Evolutionary conservation across 2,888 invertebrate species (phyloP), one percentile per base, ranked within the genome.

Genomic region (Drosophila ustulata): DNA sequence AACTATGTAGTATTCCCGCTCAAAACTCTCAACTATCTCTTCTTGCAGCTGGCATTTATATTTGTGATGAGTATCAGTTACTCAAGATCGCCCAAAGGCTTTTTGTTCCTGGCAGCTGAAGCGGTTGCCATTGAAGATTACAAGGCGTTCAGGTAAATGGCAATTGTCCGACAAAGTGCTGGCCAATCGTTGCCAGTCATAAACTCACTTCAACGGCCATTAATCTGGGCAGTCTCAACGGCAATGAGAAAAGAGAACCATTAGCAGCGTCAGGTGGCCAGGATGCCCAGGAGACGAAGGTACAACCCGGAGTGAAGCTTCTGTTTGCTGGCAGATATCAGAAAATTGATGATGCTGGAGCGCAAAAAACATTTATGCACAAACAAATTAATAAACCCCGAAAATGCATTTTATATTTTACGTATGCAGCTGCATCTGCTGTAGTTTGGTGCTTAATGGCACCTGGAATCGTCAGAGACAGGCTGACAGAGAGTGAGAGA

Each of bases 351-450:
- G 83, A 85, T 82, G 68, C 57, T 59, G 51, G 47, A 59, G 47
- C 53, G 45, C 50, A 64, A 61, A 53, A 62, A 49, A 56, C 71
- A 67, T 62, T 71, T 75, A 71, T 75, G 67, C 57, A 66, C 66
- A 70, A 61, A 67, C 78, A 78, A 85, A 86, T 83, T 83, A 77
- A 80, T 78, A 80, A 66, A 66, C 46, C 61, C 62, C n/a, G 52
- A 23, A 32, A 57, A 62, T 53, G 53, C 50, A 62, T 69, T 74
- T 71, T 55, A 63, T 65, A 71, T 56, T 68, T 72, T 65, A 71
- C 68, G 63, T 72, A 66, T 83, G 62, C 75, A 78, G 62, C 32
- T 55, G 25, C 58, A 39, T 5, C 30, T 6, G 30, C 30, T 5
- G 13, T 37, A 4, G n/a, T 37, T 37, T 4, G 45, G 65, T 53